Conservation (phyloP, 53 echinoderm and acorn worm genomes). For the Arbacia lixula region DNA sequence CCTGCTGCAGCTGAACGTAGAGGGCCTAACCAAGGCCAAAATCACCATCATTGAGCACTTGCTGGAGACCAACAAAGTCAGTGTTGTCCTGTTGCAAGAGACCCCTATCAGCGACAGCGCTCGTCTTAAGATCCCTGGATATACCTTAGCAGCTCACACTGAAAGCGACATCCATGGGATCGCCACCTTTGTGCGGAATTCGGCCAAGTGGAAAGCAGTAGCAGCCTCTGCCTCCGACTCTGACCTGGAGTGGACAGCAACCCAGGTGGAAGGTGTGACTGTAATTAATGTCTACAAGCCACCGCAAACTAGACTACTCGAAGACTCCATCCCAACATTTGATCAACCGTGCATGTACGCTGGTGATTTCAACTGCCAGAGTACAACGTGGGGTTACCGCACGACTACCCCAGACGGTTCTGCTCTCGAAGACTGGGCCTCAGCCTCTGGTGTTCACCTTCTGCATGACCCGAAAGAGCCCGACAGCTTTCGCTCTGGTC, state of each 20-base stretch:
- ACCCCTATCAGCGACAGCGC: slow-evolving; percentile 40
- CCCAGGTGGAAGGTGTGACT: slow-evolving; percentile 45
- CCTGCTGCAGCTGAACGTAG: no score
- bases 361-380: slow-evolving; percentile 47
- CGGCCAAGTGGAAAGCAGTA: slow-evolving; percentile 43
- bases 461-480: slow-evolving; percentile 48
- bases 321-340: slow-evolving; percentile 51
- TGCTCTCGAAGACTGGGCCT: slow-evolving; percentile 60
- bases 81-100: slow-evolving; percentile 47
- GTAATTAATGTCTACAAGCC: slow-evolving; percentile 63
- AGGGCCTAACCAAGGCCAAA: no score
- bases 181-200: slow-evolving; percentile 44
- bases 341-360: slow-evolving; percentile 46
- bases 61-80: no score
- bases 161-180: slow-evolving; percentile 57
- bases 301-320: slow-evolving; percentile 26
- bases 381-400: slow-evolving; percentile 45
- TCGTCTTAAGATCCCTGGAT: slow-evolving; percentile 53
- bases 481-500: slow-evolving; percentile 54
- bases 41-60: no score
- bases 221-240: slow-evolving; percentile 32
- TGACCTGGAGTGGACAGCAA: slow-evolving; percentile 46
- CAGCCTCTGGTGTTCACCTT: slow-evolving; percentile 29
- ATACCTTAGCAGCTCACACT: slow-evolving; percentile 51
- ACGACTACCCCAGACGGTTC: slow-evolving; percentile 44